These are phyloP conservation scores for Physella acuta DNA, from an alignment of 1,140 invertebrate genomes.

Conservation along the genomic window DNA sequence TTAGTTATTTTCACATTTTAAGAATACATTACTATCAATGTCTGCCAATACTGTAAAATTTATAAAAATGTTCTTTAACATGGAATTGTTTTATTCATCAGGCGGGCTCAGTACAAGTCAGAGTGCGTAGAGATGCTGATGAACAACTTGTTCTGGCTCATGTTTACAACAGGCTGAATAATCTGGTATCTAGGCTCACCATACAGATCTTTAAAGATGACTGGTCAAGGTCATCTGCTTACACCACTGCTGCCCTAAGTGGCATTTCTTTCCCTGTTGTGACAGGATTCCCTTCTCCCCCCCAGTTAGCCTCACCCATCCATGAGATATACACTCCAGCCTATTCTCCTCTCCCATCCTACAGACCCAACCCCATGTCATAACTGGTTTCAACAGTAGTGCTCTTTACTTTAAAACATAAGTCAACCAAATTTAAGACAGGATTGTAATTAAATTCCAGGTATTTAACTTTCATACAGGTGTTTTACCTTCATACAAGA, in stretches of 20 bases:
- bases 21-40: not conserved
- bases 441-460: not conserved
- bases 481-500: not conserved
- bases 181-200: conserved; percentile 65
- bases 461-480: not conserved
- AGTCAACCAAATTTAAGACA: not conserved
- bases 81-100: no score
- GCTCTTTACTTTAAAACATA: not conserved
- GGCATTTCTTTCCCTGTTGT: conserved; percentile 4
- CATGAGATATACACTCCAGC: not conserved
- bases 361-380: not conserved
- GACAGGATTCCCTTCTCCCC: not conserved
- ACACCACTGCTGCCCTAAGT: conserved; percentile 27
- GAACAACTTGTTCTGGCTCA: conserved; percentile 69
- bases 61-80: no score
- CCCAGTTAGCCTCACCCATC: conserved; percentile 11
- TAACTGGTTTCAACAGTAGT: not conserved
- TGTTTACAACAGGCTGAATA: conserved; percentile 66
- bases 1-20: not conserved
- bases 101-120: conserved; percentile 68
- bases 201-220: conserved; percentile 68
- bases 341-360: no score
- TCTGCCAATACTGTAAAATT: not conserved
- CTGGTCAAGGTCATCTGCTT: conserved; percentile 54
- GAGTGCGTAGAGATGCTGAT: conserved; percentile 69